Base-by-base conservation (phyloP, 23 tunicate genomes). In the Ciona savignyi region DNA sequence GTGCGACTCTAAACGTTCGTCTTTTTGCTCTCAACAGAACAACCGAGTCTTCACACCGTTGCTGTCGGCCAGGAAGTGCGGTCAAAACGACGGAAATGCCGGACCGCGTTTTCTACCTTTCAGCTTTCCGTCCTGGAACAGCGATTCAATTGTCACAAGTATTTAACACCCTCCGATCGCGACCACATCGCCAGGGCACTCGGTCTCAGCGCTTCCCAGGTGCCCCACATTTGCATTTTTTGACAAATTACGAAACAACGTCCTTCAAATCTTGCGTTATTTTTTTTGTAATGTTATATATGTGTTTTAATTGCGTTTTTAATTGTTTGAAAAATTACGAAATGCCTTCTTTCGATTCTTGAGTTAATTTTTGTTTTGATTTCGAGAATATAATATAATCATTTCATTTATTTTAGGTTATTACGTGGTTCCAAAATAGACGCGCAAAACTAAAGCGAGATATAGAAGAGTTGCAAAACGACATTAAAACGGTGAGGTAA, bases 361-460 rank as follows among this genome's bases (percentile, higher is more conserved):
- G 25, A 2, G 65, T 61, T 61, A 2, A 3, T 3, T 2, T 23
- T 27, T 3, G 65, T 27, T 61, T 3, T 2, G 25, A 2, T 3
- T 61, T 23, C 65, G 25, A 2, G 27, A 61, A 2, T 2, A 61
- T 61, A 23, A 61, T 61, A 2, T 49, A 15, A 49, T 23, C 65
- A 27, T 2, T 51, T 20, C 2, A 27, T 27, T 64, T 62, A 34
- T 77, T 78, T 20, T 34, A 95, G 99, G 99, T 95, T 25, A 95
- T 95, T 33, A 95, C 99, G 25, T 95, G 99, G 99, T 95, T 95
- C 66, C 99, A 95, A 84, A 95, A 95, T 72, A 72, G 99, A 66
- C 66, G 99, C 71, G 99, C 99, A 23, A 95, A 95, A 65, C 80
- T 78, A 62, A 95, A 95, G 64, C 89, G 99, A 33, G 99, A 95